A percentile compares a stretch with the other conserved stretches of the same genome.
Evolutionary conservation across 2,888 invertebrate genomes (phyloP).

Genomic region (Serrognathus titanus): DNA sequence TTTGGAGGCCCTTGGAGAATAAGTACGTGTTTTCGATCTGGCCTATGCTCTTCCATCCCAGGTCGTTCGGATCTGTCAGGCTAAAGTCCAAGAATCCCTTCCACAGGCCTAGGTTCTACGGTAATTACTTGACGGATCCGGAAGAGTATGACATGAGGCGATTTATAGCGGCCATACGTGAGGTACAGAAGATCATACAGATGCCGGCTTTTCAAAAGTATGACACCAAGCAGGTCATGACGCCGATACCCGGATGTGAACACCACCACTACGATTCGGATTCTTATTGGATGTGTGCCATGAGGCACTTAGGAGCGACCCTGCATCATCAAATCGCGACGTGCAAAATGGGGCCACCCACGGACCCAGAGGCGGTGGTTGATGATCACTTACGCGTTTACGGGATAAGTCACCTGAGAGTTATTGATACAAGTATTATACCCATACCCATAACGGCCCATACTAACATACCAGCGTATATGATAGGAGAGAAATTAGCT

Average conservation of each 20-base stretch:
- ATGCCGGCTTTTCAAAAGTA: slow-evolving; percentile 51
- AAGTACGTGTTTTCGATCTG: slow-evolving; percentile 48
- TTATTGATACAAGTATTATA: slow-evolving; percentile 57
- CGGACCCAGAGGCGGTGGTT: slow-evolving; percentile 56
- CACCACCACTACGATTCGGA: slow-evolving; percentile 46
- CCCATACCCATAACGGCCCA: slow-evolving; percentile 54
- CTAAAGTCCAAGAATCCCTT: slow-evolving; percentile 70
- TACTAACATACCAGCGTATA: slow-evolving; percentile 52
- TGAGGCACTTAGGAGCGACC: slow-evolving; percentile 49
- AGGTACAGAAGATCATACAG: slow-evolving; percentile 51
- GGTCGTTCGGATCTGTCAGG: slow-evolving; percentile 64
- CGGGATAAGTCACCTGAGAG: slow-evolving; percentile 52
- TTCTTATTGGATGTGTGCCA: slow-evolving; percentile 54
- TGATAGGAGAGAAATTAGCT: slow-evolving; percentile 58
- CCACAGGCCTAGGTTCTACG: slow-evolving; percentile 69
- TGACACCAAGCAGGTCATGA: slow-evolving; percentile 44
- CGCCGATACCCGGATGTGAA: slow-evolving; percentile 53
- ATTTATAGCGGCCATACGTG: slow-evolving; percentile 47
- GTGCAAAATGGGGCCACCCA: slow-evolving; percentile 55
- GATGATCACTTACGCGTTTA: slow-evolving; percentile 53
- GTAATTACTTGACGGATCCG: slow-evolving; percentile 72
- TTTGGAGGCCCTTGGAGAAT: slow-evolving; percentile 55
- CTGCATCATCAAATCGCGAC: slow-evolving; percentile 56
- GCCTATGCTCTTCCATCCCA: slow-evolving; percentile 69
- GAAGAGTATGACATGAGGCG: slow-evolving; percentile 46